phyloP scores from a whole-genome alignment of 2,888 invertebrate species.

The Lycophotia porphyrea region DNA sequence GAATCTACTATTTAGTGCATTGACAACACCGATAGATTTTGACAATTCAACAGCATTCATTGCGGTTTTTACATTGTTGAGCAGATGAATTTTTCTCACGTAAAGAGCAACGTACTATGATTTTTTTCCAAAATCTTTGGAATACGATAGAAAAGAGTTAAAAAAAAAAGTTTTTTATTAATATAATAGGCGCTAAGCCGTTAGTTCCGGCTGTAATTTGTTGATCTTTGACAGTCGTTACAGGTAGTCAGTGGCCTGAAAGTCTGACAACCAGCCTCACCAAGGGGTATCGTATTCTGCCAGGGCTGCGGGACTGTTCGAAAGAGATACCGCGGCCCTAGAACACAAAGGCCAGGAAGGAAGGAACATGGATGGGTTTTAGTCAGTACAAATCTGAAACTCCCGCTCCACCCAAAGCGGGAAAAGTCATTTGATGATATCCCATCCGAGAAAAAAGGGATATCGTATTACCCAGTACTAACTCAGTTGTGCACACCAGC shows the following conservation, averaged over 20 bases:
- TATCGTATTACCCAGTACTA: not conserved
- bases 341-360: no score
- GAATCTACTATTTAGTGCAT: not conserved
- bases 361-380: no score
- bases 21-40: not conserved
- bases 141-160: not conserved
- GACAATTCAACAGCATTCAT: not conserved
- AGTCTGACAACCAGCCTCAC: not conserved
- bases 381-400: no score
- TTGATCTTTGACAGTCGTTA: not conserved
- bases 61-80: not conserved
- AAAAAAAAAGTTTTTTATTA: no score
- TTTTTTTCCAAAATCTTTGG: not conserved
- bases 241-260: not conserved
- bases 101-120: not conserved
- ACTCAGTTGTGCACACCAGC: not conserved
- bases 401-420: no score
- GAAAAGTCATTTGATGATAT: no score
- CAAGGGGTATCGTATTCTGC: not conserved
- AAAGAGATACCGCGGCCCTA: no score
- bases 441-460: no score
- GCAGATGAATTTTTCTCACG: not conserved
- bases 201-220: not conserved
- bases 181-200: not conserved
- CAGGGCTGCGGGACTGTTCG: no score